phyloP scores from a whole-genome alignment of 1,140 invertebrate species.

The Drosophila kepulauana region DNA sequence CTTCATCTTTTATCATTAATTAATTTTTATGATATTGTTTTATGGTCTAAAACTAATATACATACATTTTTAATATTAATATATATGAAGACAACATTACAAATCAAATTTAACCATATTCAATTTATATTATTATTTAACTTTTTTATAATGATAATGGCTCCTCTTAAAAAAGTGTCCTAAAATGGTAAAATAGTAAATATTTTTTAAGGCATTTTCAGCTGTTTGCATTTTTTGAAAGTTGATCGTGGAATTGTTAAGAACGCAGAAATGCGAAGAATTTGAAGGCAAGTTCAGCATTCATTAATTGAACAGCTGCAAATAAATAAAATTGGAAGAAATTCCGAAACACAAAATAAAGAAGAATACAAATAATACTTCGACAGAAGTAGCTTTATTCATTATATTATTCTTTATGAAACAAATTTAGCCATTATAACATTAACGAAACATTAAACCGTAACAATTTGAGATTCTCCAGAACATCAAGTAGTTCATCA shows the following conservation, averaged over 20 bases:
- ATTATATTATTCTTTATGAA: too few relatives aligned
- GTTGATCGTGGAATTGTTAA: constrained; percentile 70
- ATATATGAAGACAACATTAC: too few relatives aligned
- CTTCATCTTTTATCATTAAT: too few relatives aligned
- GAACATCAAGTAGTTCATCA: background rate
- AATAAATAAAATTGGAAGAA: constrained; percentile 33
- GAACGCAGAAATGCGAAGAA: constrained; percentile 25
- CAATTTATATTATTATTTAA: too few relatives aligned
- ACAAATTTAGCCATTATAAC: too few relatives aligned
- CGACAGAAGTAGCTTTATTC: background rate
- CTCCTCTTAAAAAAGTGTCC: too few relatives aligned
- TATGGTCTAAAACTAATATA: too few relatives aligned
- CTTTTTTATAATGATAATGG: too few relatives aligned
- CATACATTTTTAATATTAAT: too few relatives aligned
- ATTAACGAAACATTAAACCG: background rate
- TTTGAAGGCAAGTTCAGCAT: constrained; percentile 15
- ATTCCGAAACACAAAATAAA: constrained; percentile 3
- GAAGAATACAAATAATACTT: background rate
- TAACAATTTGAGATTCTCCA: background rate
- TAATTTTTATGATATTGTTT: too few relatives aligned
- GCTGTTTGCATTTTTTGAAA: constrained; percentile 46
- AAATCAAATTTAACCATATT: too few relatives aligned
- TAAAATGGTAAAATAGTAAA: background rate
- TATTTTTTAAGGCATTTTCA: constrained; percentile 52
- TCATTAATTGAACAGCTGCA: constrained; percentile 60